Evolutionary conservation across 2,797 vertebrate genomes (phyloP).

Genomic region (Tauraco hartlaubi): DNA sequence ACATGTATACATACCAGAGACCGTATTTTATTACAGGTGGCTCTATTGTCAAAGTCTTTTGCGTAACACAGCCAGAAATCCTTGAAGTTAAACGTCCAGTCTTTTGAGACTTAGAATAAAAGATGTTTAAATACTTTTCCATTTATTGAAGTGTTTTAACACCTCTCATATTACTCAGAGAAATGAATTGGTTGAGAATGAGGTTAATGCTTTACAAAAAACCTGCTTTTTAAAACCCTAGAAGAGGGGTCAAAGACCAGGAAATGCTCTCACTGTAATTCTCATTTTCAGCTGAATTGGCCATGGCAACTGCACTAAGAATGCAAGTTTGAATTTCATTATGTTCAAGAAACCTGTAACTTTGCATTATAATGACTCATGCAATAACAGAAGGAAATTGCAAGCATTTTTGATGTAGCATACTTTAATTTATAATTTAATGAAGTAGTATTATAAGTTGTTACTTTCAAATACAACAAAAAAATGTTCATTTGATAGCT

Average conservation of each 20-base stretch:
- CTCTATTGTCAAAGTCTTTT: conserved; percentile 18
- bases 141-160: conserved; percentile 70
- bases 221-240: conserved; percentile 75
- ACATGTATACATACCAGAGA: neutral
- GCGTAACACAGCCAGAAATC: conserved; percentile 53
- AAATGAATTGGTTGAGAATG: conserved; percentile 68
- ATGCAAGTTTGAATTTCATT: conserved; percentile 80
- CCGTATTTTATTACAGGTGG: conserved; percentile 29
- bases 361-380: conserved; percentile 78
- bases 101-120: conserved; percentile 68
- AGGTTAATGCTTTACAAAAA: conserved; percentile 77
- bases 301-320: conserved; percentile 74
- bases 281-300: conserved; percentile 81
- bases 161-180: conserved; percentile 67
- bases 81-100: conserved; percentile 48
- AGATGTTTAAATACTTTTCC: conserved; percentile 69
- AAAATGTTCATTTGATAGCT: conserved; percentile 58
- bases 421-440: conserved; percentile 77
- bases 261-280: conserved; percentile 78
- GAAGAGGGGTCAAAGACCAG: conserved; percentile 80
- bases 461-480: conserved; percentile 66
- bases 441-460: conserved; percentile 71
- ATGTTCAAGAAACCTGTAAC: conserved; percentile 78
- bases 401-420: conserved; percentile 62
- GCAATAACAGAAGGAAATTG: conserved; percentile 67